Base-by-base conservation (phyloP, 2,888 invertebrate genomes). In the Eupithecia exiguata region DNA sequence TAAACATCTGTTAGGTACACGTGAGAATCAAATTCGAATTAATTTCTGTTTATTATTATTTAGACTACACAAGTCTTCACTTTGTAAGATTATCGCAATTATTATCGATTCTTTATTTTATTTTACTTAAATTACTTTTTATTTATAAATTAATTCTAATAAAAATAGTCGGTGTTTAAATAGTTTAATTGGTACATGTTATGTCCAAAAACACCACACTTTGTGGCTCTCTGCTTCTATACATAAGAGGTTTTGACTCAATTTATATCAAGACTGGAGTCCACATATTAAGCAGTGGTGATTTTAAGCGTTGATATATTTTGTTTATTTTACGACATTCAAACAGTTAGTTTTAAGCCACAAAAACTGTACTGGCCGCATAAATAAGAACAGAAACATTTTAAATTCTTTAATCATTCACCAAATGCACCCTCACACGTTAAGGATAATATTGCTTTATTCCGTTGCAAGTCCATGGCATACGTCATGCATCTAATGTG, bases 401-500 rank as follows among this genome's bases (percentile, higher is more conserved):
- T 21, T 25, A 25, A 4, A 58, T 58, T 58, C 21, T 10, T 21
- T 12, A 65, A 38, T 65, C 66, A 66, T 66, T 66, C 66, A 66
- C 38, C 40, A 66, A 66, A 36, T 65, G 35, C 18, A 36, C 36
- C 40, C 12, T 36, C 65, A 65, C 66, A 66, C 18, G 46, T 46
- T 74, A 76, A 74, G 62, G 62, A 68, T 78, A 68, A 65, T 80
- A 80, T 79, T 80, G 80, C 80, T 80, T 78, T 70, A 76, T 61
- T 72, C 75, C 71, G 75, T 79, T 72, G 70, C 71, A 36, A 18
- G 76, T 77, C 75, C 72, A 74, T 67, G 75, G 76, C 74, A 70
- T 74, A 83, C 84, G 14, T 25, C 74, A 81, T 81, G 85, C 78
- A 75, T 81, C 88, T 89, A 90, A 84, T 76, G 84, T 86, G 82